phyloP scores from a whole-genome alignment of 2,888 invertebrate species.

The Seladonia tumulorum region DNA sequence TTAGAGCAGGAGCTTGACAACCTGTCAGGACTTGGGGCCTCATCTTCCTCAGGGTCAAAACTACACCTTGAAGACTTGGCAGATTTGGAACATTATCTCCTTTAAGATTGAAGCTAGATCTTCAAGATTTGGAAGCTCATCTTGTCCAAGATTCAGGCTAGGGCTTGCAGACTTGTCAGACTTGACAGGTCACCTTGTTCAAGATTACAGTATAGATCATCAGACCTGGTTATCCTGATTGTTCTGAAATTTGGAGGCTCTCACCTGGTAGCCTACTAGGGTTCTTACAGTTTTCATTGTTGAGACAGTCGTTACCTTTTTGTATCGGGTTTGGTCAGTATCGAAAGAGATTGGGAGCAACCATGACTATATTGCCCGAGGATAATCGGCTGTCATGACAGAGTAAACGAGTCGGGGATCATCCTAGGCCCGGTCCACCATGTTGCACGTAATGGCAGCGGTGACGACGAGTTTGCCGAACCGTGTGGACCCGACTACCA shows the following conservation, averaged over 20 bases:
- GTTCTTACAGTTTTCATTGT: background rate
- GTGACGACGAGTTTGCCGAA: conserved; percentile 79
- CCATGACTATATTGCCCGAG: background rate
- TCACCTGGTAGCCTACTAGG: background rate
- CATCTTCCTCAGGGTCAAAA: background rate
- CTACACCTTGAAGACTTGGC: background rate
- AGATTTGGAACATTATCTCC: background rate
- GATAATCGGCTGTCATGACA: conserved; percentile 16
- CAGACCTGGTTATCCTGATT: background rate
- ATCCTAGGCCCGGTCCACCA: conserved; percentile 53
- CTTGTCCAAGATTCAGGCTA: no score
- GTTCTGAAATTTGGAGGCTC: background rate
- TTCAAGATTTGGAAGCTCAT: no score
- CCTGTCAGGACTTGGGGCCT: background rate
- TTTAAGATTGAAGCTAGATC: background rate
- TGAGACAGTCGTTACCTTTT: background rate
- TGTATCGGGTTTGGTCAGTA: background rate
- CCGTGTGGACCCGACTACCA: conserved; percentile 73
- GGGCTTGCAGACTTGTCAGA: no score
- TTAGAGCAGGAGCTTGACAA: background rate
- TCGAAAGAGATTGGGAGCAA: background rate
- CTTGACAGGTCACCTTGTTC: no score
- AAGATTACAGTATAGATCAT: background rate
- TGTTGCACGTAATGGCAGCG: conserved; percentile 81
- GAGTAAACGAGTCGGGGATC: conserved; percentile 10